Conservation (phyloP, 1,140 invertebrate species). For the Akabosia matsudoensis region DNA sequence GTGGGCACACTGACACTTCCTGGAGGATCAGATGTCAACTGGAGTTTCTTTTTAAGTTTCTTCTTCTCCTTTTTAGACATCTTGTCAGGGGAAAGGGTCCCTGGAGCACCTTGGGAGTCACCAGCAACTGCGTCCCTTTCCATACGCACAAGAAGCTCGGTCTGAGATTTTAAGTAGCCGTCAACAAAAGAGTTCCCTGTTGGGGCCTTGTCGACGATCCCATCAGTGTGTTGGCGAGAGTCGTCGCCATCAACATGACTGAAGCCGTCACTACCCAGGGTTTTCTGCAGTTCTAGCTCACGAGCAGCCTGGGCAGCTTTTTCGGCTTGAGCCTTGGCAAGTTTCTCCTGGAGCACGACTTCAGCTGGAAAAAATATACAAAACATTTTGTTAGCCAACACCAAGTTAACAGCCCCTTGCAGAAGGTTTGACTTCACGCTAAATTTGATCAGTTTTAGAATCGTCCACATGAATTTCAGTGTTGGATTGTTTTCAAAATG, state of each 20-base stretch:
- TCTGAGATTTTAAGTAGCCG: slow-evolving; percentile 32
- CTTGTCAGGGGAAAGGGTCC: not conserved
- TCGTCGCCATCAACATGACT: not conserved
- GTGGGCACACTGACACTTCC: not conserved
- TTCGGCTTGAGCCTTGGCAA: slow-evolving; percentile 27
- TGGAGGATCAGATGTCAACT: not conserved
- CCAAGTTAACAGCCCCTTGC: too few relatives aligned
- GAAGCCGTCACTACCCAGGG: not conserved
- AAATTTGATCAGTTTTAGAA: too few relatives aligned
- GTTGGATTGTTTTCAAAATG: slow-evolving; percentile 12
- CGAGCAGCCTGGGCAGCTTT: not conserved
- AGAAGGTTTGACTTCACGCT: too few relatives aligned
- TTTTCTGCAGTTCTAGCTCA: not conserved
- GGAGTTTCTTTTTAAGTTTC: not conserved
- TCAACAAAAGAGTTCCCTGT: not conserved
- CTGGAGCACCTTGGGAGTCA: not conserved
- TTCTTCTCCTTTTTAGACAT: slow-evolving; percentile 18
- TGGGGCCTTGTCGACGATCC: not conserved
- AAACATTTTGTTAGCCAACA: too few relatives aligned
- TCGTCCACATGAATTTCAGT: not conserved
- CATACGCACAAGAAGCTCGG: slow-evolving; percentile 24
- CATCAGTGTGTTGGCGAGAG: not conserved
- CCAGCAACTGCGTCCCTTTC: not conserved
- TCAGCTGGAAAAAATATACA: not conserved
- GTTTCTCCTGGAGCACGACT: slow-evolving; percentile 24